Percentiles rank a stretch among this genome's conserved stretches.
Evolutionary conservation across 2,113 vertebrate genomes (phyloP).

Genomic region (rat (Rattus norvegicus)): GRCr8 NC_086022.1:80721501-80722000

Average conservation of each 20-base stretch:
- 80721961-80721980: background rate
- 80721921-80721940: background rate
- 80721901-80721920: background rate
- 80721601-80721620: background rate
- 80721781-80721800: too few relatives aligned
- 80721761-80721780: background rate
- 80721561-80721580: background rate
- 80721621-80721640: background rate
- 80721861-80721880: background rate
- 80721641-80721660: background rate
- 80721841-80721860: background rate
- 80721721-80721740: too few relatives aligned
- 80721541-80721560: background rate
- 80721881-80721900: background rate
- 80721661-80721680: background rate
- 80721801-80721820: background rate
- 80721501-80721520: background rate
- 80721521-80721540: conserved; percentile 8
- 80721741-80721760: too few relatives aligned
- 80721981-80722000: background rate
- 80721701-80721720: too few relatives aligned
- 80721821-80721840: background rate
- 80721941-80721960: background rate
- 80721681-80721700: background rate
- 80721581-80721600: background rate